phyloP scores from a whole-genome alignment of 2,888 invertebrate species.

The Calliopum simillimum region DNA sequence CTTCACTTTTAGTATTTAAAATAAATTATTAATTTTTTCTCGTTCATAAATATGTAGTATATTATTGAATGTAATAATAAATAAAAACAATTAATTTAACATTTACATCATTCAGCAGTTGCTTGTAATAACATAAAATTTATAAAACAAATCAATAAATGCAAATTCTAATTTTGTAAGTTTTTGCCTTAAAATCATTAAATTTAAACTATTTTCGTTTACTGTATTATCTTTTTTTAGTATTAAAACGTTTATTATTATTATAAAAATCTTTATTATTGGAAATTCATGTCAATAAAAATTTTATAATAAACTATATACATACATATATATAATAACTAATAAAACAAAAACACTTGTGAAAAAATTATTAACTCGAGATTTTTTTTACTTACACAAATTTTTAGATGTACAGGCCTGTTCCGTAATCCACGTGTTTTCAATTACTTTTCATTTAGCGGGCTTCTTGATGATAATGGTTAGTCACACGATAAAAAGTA shows the following conservation, averaged over 20 bases:
- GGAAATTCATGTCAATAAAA: not conserved
- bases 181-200: slow-evolving; percentile 15
- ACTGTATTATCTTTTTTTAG: slow-evolving; percentile 19
- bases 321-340: slow-evolving; percentile 5
- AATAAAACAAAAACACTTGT: not conserved
- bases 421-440: too few relatives aligned
- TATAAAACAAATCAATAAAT: not conserved
- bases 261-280: slow-evolving; percentile 14
- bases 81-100: slow-evolving; percentile 5
- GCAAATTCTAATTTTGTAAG: not conserved
- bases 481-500: too few relatives aligned
- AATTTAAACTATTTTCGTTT: slow-evolving; percentile 14
- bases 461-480: too few relatives aligned
- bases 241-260: slow-evolving; percentile 3
- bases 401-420: too few relatives aligned
- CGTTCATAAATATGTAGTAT: too few relatives aligned
- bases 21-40: too few relatives aligned
- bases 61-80: too few relatives aligned
- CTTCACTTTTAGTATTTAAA: too few relatives aligned
- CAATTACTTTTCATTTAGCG: too few relatives aligned
- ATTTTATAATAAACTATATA: not conserved
- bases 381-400: too few relatives aligned
- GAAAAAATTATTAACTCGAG: not conserved
- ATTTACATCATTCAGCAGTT: slow-evolving; percentile 1
- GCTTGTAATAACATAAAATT: not conserved